A percentile compares a stretch with the other conserved stretches of the same genome.
phyloP scores from a whole-genome alignment of 2,113 vertebrate species.

The Tachysurus vachellii region DNA sequence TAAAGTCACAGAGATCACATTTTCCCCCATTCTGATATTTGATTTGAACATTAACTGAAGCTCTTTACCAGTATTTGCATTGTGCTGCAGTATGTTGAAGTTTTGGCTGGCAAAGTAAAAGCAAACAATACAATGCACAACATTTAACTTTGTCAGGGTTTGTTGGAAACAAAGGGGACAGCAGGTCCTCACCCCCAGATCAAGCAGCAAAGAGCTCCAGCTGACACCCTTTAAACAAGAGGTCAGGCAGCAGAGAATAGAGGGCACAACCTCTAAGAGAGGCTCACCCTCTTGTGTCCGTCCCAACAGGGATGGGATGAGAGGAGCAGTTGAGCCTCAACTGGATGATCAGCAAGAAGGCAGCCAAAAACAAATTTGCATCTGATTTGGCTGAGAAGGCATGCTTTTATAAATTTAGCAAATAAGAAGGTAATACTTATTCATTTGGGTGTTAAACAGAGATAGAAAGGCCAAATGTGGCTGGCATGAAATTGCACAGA shows the following conservation, averaged over 20 bases:
- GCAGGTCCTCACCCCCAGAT: constrained; percentile 71
- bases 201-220: constrained; percentile 71
- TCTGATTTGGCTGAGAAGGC: background rate
- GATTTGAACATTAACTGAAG: background rate
- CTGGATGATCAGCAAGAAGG: constrained; percentile 62
- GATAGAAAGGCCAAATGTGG: background rate
- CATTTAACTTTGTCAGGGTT: background rate
- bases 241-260: constrained; percentile 71
- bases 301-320: constrained; percentile 53
- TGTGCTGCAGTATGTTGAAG: background rate
- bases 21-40: background rate
- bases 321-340: constrained; percentile 47
- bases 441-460: constrained; percentile 5
- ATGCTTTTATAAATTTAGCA: constrained; percentile 15
- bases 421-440: constrained; percentile 12
- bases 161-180: constrained; percentile 71
- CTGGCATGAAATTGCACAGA: background rate
- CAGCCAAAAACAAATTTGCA: constrained; percentile 59
- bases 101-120: background rate
- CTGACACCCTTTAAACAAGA: constrained; percentile 77
- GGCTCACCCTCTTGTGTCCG: constrained; percentile 38
- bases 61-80: background rate
- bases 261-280: constrained; percentile 70
- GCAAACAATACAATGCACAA: background rate
- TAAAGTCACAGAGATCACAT: background rate